Evolutionary conservation across 2,113 vertebrate genomes (phyloP), one percentile per base, ranked within the genome.

Genomic region (Thamnophis sirtalis): DNA sequence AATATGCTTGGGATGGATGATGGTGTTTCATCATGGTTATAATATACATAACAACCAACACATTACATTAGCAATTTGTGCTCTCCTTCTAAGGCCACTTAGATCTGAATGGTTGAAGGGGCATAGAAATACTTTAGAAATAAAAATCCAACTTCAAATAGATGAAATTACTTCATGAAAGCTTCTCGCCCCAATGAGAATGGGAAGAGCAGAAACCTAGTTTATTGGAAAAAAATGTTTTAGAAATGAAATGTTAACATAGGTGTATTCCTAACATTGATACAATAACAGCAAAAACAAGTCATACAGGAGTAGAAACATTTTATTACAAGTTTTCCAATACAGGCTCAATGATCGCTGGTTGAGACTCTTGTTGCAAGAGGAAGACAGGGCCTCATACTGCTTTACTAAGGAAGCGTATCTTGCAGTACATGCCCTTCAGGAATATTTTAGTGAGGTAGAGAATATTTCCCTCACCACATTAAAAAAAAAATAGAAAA

Each of bases 261-360:
- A 2, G 6, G 33, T 50, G 33, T 11, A 2, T 11, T 92, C 22
- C 43, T 28, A 58, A 50, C n/a, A 51, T n/a, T 51, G 22, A 89
- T 13, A 43, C 24, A 89, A 28, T 63, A 86, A 89, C 63, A 84
- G 15, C 80, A 80, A 9, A 89, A 55, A 33, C 73, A 89, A 33
- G n/a, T 58, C 63, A 60, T 26, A 60, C 9, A 89, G 54, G 73
- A 92, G 91, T 89, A 92, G 91, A 92, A 92, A 92, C 58, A 89
- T 84, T 92, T 92, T 92, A 92, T 92, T 92, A 92, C 68, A 92
- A 89, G 87, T 92, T 89, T 92, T 55, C 91, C 91, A 92, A 49
- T 89, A 84, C 87, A 85, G 91, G 87, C 87, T 92, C 91, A 92
- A 56, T 89, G 88, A 63, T 56, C 63, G 73, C 80, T 86, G 49